Evolutionary conservation across 2,797 vertebrate genomes (phyloP), one percentile per base, ranked within the genome.

Genomic region (Acanthis flammea): DNA sequence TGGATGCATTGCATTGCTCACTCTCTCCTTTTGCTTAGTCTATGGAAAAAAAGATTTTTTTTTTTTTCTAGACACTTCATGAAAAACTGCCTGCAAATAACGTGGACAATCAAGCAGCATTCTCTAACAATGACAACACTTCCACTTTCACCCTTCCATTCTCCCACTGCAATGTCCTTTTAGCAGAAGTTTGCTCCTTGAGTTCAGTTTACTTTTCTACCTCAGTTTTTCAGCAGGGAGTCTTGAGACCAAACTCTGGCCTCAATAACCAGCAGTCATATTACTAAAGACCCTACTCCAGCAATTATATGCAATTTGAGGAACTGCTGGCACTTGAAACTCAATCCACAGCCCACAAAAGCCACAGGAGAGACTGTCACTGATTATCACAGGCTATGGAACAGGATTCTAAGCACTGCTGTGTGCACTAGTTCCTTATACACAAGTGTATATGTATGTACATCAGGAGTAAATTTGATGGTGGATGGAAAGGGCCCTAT

Each of bases 261-360:
- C 82, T 76, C 77, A 85, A 42, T 55, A 95, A 79, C 42, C 60
- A 88, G 76, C 70, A 48, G 80, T 68, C 60, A 28, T 73, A 50
- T 70, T 71, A 21, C 51, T 79, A 51, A 95, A 82, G 41, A 82
- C 63, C 35, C n/a, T 70, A 27, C 61, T 88, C 51, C 39, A 53
- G 51, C 63, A 76, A 30, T 90, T 78, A 70, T 3, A 33, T 66
- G 70, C 92, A 94, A 95, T 44, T 42, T 87, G 86, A 95, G 93
- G 66, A 92, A 63, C 83, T 92, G 71, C 67, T 92, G 70, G 86
- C 51, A 45, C 37, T 88, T 88, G 88, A 86, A 93, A 95, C 55
- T 74, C 48, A 84, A 84, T 66, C 86, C 55, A 66, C 33, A 77
- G 51, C 60, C 51, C 55, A 45, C 75, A 68, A 50, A 92, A 86